Base-by-base conservation (phyloP, 64 coral and sea anemone genomes). In the Porites lutea region DNA sequence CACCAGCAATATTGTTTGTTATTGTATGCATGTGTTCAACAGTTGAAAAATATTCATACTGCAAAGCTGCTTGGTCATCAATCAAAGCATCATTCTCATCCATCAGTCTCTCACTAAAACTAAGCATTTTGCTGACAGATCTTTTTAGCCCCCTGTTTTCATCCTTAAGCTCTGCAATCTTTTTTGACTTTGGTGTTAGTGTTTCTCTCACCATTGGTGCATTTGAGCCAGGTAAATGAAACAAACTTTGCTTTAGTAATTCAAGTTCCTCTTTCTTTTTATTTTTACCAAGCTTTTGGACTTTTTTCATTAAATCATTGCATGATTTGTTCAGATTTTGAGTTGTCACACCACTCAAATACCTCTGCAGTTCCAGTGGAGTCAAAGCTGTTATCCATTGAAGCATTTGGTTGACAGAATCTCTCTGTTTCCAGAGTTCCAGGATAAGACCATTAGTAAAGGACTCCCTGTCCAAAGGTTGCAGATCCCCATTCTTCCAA, bases 201-300 rank as follows among this genome's bases (percentile, higher is more conserved):
- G 67, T 53, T 74, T 55, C 5, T 55, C 53, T 55, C 10, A 7
- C 10, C 10, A 7, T 55, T 55, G 53, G 5, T 7, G 53, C 53
- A 55, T 11, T 55, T 55, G 53, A 37, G 27, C 27, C 27, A 37
- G 27, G 27, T 37, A 37, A 37, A n/a, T n/a, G n/a, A n/a, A n/a
- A n/a, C n/a, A n/a, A n/a, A n/a, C n/a, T 87, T 87, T 72, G 84
- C 67, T 87, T 73, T 52, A 87, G 50, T 48, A 87, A 87, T 73
- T 87, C 84, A 87, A 87, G 84, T 22, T 87, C 83, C 83, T 87
- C 61, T 72, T 87, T 87, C 83, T 87, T 87, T 72, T 87, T 87
- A 54, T 87, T 87, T 72, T 87, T 52, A 87, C 84, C 84, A 7
- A 43, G 66, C 66, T 87, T 87, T 87, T 87, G 65, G 65, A 20